Evolutionary conservation across 2,888 invertebrate species (phyloP).

Genomic region (Parthenolecanium corni): DNA sequence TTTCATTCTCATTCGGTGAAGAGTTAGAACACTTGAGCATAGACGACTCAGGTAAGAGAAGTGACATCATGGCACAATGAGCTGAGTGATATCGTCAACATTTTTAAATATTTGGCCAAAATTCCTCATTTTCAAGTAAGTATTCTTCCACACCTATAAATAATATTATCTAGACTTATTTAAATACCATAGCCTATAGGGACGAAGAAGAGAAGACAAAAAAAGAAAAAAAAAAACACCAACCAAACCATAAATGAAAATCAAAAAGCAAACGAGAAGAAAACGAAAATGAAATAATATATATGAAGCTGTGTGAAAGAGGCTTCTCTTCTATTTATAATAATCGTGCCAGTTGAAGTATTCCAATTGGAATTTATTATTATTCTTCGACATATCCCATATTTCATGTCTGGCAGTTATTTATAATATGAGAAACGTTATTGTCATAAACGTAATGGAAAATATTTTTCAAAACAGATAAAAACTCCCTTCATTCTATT

Average conservation of each 20-base stretch:
- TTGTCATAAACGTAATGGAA: conserved; percentile 30
- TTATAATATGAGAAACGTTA: conserved; percentile 29
- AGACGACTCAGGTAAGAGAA: no score
- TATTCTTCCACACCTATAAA: no score
- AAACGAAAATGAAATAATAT: not conserved
- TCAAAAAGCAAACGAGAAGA: conserved; percentile 6
- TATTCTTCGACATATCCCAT: conserved; percentile 26
- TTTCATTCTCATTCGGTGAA: no score
- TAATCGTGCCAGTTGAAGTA: conserved; percentile 28
- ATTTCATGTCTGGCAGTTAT: conserved; percentile 29
- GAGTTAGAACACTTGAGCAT: no score
- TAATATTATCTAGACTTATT: no score
- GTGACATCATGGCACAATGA: no score
- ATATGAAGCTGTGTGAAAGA: conserved; percentile 3
- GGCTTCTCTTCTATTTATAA: conserved; percentile 24
- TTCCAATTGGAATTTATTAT: conserved; percentile 30
- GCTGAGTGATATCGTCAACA: no score
- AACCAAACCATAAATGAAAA: conserved; percentile 7
- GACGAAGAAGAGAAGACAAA: not conserved
- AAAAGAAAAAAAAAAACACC: not conserved
- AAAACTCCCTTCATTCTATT: conserved; percentile 22
- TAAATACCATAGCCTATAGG: not conserved
- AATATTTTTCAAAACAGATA: conserved; percentile 30
- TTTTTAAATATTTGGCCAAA: no score
- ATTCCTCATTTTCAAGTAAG: no score